Evolutionary conservation across 2,113 vertebrate species (phyloP), one percentile per base, ranked within the genome.

Genomic region (Siniperca chuatsi): DNA sequence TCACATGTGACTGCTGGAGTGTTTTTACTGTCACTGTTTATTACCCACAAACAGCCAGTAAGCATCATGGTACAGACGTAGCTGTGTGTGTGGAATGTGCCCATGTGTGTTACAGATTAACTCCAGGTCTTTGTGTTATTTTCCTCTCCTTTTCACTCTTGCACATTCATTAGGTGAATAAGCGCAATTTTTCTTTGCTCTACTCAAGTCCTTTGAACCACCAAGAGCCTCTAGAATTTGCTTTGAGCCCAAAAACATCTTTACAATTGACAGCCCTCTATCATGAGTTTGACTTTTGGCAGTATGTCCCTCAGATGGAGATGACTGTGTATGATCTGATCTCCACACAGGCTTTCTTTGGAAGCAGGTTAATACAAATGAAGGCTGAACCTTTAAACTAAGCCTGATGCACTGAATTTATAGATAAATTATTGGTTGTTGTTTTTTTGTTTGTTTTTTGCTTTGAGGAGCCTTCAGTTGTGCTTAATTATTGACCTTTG

Each of bases 381-480:
- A 52, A 71, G 70, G 76, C 69, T 70, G 60, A 48, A n/a, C 42
- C 42, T 44, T 44, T 44, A 82, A 55, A 86, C 23, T 33, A 11
- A 80, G 77, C 37, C 52, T 57, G 23, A 76, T 84, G 88, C 80
- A 87, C 83, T 90, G 70, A 86, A 10, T 83, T 64, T 55, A 52
- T 76, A 35, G 23, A 48, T 74, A 33, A 37, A 57, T 29, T 37
- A 64, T 85, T 46, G 29, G 29, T 29, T 29, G 29, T 29, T 29
- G 29, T 29, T 29, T 29, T 29, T 29, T 29, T 29, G 29, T 29
- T 29, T 52, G 23, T 57, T 75, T 72, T 60, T 37, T 66, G 65
- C 4, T 77, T 52, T 46, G 4, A 52, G 40, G n/a, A 70, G 37
- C 42, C 6, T 65, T 70, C 25, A 23, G 8, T 52, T 83, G 4